phyloP scores from a whole-genome alignment of 2,888 invertebrate species.

The Apotomis capreana region DNA sequence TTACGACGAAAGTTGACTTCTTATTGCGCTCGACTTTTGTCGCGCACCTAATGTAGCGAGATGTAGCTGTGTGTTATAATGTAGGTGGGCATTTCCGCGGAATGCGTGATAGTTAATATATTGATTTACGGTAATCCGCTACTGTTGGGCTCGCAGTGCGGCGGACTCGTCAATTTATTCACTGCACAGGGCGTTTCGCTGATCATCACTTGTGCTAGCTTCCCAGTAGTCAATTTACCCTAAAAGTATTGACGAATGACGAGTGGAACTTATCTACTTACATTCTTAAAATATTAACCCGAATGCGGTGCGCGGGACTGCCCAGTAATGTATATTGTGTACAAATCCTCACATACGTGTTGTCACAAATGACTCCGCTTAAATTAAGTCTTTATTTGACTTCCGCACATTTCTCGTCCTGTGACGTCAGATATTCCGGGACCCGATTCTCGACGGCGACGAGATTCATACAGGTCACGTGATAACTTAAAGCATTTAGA shows the following conservation, averaged over 20 bases:
- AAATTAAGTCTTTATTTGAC: slow-evolving; percentile 21
- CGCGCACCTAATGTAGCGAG: slow-evolving; percentile 12
- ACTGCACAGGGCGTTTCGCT: not conserved
- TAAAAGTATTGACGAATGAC: slow-evolving; percentile 5
- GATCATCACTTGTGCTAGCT: not conserved
- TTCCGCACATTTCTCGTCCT: slow-evolving; percentile 24
- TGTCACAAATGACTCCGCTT: slow-evolving; percentile 29
- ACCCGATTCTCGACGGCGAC: slow-evolving; percentile 5
- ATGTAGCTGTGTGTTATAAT: slow-evolving; percentile 28
- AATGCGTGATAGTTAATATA: not conserved
- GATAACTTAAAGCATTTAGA: not conserved
- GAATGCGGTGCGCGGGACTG: slow-evolving; percentile 8
- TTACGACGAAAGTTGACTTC: slow-evolving; percentile 14
- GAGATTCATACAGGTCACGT: not conserved
- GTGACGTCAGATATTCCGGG: slow-evolving; percentile 12
- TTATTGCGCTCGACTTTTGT: slow-evolving; percentile 3
- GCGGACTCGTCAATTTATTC: not conserved
- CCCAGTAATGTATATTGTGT: slow-evolving; percentile 30
- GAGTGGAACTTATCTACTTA: not conserved
- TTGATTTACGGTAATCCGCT: not conserved
- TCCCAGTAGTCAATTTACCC: not conserved
- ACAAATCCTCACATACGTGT: slow-evolving; percentile 31
- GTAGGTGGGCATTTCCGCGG: slow-evolving; percentile 12
- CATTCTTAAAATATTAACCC: slow-evolving; percentile 2
- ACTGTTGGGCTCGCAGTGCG: not conserved